Percentiles rank a stretch among this genome's conserved stretches.
Conservation (phyloP, 2,113 vertebrate genomes). For the Nicator chloris region DNA sequence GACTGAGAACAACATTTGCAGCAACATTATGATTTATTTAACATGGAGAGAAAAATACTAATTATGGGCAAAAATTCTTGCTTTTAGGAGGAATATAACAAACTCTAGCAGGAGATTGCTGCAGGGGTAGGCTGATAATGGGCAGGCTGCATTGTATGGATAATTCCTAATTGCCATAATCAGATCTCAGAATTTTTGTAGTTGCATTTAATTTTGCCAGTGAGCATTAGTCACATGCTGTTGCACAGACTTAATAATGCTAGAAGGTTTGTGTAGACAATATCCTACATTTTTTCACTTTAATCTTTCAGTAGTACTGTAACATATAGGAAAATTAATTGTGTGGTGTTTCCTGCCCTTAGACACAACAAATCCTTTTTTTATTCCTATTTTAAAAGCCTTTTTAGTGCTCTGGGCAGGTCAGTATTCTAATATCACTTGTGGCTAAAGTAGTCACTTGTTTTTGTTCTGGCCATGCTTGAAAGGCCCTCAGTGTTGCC, state of each 20-base stretch:
- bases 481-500: background rate
- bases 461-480: background rate
- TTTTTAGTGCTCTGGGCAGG: background rate
- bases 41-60: background rate
- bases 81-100: background rate
- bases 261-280: constrained; percentile 20
- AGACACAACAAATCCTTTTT: background rate
- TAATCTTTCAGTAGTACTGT: background rate
- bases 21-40: background rate
- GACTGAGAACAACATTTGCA: background rate
- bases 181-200: background rate
- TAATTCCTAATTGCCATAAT: constrained; percentile 27
- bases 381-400: background rate
- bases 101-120: background rate
- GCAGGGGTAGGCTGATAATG: background rate
- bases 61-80: background rate
- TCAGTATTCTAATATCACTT: background rate
- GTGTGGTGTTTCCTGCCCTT: background rate
- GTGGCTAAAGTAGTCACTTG: background rate
- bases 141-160: background rate
- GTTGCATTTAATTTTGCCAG: constrained; percentile 11
- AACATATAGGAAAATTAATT: background rate
- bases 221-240: constrained; percentile 23
- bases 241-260: constrained; percentile 28
- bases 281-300: background rate